phyloP scores from a whole-genome alignment of 2,797 vertebrate species.

The Gouania willdenowi region DNA sequence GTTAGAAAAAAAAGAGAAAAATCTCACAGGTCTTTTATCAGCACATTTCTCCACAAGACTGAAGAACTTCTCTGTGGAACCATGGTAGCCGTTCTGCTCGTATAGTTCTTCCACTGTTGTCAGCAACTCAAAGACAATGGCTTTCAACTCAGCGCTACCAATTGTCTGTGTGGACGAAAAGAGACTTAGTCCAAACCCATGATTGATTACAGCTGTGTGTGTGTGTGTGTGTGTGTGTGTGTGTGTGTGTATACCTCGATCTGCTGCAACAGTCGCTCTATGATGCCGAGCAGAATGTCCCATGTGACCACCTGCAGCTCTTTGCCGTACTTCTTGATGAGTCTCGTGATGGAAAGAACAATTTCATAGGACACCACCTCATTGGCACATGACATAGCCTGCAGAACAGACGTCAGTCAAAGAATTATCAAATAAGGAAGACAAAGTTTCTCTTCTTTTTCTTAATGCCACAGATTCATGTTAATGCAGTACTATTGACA shows the following conservation, averaged over 20 bases:
- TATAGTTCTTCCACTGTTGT: slow-evolving; percentile 93
- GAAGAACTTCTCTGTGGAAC: slow-evolving; percentile 91
- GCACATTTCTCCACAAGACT: slow-evolving; percentile 90
- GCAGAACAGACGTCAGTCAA: slow-evolving; percentile 8
- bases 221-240: slow-evolving; percentile 37
- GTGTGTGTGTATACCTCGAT: slow-evolving; percentile 75
- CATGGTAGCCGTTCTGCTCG: slow-evolving; percentile 93
- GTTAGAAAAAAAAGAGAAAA: too few relatives aligned
- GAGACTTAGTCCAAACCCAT: not conserved
- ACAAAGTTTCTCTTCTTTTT: not conserved
- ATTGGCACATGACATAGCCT: slow-evolving; percentile 95
- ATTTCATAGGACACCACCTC: slow-evolving; percentile 97
- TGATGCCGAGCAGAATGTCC: slow-evolving; percentile 89
- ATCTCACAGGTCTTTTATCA: slow-evolving; percentile 82
- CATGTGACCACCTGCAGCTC: slow-evolving; percentile 94
- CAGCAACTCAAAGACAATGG: slow-evolving; percentile 90
- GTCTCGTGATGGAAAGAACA: slow-evolving; percentile 90
- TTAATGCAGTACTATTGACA: too few relatives aligned
- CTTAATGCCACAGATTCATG: too few relatives aligned
- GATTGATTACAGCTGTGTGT: too few relatives aligned
- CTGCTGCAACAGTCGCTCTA: slow-evolving; percentile 90
- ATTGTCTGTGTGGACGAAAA: slow-evolving; percentile 75
- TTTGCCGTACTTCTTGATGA: slow-evolving; percentile 93
- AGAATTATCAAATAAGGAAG: slow-evolving; percentile 1
- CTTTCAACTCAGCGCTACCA: slow-evolving; percentile 85